Base-by-base conservation (phyloP, 1,140 invertebrate genomes). In the Bombus haemorrhoidalis region DNA sequence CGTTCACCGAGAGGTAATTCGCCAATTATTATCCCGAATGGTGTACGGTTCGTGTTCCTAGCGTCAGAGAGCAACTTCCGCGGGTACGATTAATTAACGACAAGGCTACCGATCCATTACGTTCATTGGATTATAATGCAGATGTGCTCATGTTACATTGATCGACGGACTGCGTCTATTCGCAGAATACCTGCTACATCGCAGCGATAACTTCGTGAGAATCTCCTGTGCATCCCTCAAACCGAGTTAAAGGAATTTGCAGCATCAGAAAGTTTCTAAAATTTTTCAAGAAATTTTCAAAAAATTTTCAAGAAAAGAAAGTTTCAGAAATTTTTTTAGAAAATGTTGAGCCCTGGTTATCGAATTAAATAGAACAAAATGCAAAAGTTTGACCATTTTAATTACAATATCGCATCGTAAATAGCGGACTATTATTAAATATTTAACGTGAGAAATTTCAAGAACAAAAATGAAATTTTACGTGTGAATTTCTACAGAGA, bases 81-180 rank as follows among this genome's bases (percentile, higher is more conserved):
- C 41, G 47, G 74, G 64, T 86, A 80, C 83, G 57, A 88, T 89
- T 88, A 88, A 89, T 89, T 89, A 89, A 86, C 87, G 85, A 83
- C 83, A 82, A 88, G 87, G 69, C 80, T 85, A 85, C 64, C 86
- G 78, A 88, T 86, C 87, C 69, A 89, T 89, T 83, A 89, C 25
- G 28, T 66, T 57, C 32, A 69, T 69, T 53, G 62, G 37, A 88
- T 88, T 88, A 89, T 85, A 80, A 86, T 73, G 43, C 79, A 41
- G 77, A 75, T 41, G 53, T 41, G 71, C 62, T 74, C 74, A 34
- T 71, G 79, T 43, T 37, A 77, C 87, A 88, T 86, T 74, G 79
- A 89, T 88, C 87, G 69, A 37, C 43, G 37, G 13, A 37, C 59
- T 53, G 47, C 47, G 47, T 22, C 47, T 53, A 53, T 53, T 53